These are phyloP conservation scores for Pycnonotus jocosus DNA, from an alignment of 2,113 vertebrate genomes.

Conservation along the genomic window DNA sequence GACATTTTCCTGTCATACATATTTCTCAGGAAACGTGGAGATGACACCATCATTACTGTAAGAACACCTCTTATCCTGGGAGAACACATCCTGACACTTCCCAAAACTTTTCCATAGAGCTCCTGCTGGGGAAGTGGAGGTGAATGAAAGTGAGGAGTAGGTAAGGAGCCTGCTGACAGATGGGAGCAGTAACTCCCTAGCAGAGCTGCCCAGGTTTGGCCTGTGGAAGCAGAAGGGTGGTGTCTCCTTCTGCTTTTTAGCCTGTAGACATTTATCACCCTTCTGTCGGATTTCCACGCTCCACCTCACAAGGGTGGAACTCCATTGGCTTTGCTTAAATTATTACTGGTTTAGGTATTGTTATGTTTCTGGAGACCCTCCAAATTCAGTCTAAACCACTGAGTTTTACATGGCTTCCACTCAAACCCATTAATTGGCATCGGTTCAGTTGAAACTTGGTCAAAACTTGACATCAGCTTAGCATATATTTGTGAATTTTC, in stretches of 20 bases:
- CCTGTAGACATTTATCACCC: background rate
- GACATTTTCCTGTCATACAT: background rate
- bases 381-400: background rate
- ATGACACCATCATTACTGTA: background rate
- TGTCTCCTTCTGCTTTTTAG: background rate
- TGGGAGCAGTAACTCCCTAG: background rate
- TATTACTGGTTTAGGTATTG: conserved; percentile 7
- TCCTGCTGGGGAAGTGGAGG: background rate
- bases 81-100: background rate
- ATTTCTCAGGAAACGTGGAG: background rate
- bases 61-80: background rate
- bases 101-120: background rate
- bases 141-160: background rate
- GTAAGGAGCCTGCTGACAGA: background rate
- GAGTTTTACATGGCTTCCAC: conserved; percentile 22
- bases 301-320: background rate
- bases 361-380: conserved; percentile 9
- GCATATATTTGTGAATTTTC: background rate
- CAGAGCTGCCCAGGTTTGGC: background rate
- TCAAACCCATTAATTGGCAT: conserved; percentile 26
- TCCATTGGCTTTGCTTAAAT: background rate
- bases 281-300: background rate
- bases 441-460: conserved; percentile 20
- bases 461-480: conserved; percentile 13
- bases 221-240: background rate